Evolutionary conservation across 2,797 vertebrate species (phyloP).

Genomic region (Rhincodon typus): DNA sequence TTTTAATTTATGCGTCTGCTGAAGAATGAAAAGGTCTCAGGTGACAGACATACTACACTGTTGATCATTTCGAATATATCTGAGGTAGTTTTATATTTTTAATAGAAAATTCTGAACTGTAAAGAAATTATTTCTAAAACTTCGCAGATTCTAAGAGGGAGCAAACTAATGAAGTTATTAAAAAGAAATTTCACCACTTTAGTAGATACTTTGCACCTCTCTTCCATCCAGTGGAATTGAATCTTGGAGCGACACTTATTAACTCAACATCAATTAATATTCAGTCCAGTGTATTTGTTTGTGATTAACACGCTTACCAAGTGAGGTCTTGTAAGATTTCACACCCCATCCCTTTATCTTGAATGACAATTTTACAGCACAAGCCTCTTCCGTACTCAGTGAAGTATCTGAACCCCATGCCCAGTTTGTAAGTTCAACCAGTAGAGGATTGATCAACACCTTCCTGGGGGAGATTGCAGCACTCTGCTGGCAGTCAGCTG

Average conservation of each 20-base stretch:
- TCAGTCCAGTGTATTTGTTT: background rate
- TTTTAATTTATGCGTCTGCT: slow-evolving; percentile 63
- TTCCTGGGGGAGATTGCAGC: background rate
- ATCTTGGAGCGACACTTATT: background rate
- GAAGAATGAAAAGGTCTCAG: slow-evolving; percentile 55
- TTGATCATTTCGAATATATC: slow-evolving; percentile 8
- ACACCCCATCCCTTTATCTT: background rate
- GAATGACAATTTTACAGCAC: background rate
- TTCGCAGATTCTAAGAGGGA: background rate
- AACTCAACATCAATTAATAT: background rate
- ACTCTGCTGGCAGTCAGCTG: background rate
- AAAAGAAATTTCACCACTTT: background rate
- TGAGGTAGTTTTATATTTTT: background rate
- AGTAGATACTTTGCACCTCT: no score
- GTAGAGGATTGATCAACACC: background rate
- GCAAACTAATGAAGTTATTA: background rate
- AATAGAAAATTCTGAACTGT: background rate
- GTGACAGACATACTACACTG: slow-evolving; percentile 49
- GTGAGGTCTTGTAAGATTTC: slow-evolving; percentile 1
- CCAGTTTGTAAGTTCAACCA: background rate
- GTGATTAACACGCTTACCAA: slow-evolving; percentile 20
- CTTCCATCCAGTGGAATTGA: background rate
- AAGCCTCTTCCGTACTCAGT: slow-evolving; percentile 2
- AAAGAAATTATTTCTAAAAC: background rate
- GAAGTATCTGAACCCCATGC: background rate